These are phyloP conservation scores for Cyclophora albipunctata DNA, from an alignment of 2,888 invertebrate species.

Conservation along the genomic window DNA sequence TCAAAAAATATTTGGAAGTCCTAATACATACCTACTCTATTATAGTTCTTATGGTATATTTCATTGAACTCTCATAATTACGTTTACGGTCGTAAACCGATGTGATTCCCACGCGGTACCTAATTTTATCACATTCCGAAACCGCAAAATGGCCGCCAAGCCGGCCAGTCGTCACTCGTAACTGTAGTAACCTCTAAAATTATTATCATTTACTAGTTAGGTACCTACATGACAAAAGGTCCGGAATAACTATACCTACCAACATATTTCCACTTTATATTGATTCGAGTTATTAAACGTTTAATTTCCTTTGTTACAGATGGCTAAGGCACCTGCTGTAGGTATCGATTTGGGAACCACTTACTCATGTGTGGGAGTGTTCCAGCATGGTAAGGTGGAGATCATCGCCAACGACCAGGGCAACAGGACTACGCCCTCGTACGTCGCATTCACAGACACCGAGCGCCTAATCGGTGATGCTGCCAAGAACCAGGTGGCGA, in stretches of 20 bases:
- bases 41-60: no score
- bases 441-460: constrained; percentile 90
- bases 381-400: constrained; percentile 93
- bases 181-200: background rate
- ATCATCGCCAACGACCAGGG: constrained; percentile 94
- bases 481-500: constrained; percentile 89
- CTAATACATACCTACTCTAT: no score
- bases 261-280: no score
- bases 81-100: no score
- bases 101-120: constrained; percentile 10
- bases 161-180: no score
- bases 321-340: constrained; percentile 88
- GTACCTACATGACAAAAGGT: background rate
- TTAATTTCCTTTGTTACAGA: constrained; percentile 50
- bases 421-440: constrained; percentile 90
- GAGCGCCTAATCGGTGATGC: constrained; percentile 89
- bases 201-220: background rate
- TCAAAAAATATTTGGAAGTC: background rate
- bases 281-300: constrained; percentile 1
- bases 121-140: background rate
- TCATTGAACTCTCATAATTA: no score
- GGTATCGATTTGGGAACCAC: constrained; percentile 98
- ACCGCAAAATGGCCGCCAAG: no score
- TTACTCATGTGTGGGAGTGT: constrained; percentile 95
- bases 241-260: no score